Percentiles rank a stretch among this genome's conserved stretches.
Evolutionary conservation across 2,113 vertebrate genomes (phyloP).

Genomic region (Ceratotherium simum): DNA sequence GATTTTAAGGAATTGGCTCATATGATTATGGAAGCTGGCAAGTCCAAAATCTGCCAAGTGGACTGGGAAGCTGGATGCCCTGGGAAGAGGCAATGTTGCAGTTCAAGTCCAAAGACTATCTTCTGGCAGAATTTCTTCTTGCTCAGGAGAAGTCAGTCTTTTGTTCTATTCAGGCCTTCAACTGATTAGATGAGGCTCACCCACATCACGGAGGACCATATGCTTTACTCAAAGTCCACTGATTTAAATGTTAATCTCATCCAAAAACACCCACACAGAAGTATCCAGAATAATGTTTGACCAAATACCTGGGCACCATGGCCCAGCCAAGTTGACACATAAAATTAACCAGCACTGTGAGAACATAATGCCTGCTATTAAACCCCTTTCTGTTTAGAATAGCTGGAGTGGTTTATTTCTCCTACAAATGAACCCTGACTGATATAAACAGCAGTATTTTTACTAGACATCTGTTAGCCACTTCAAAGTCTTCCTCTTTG

Average conservation of each 20-base stretch:
- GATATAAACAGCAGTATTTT: background rate
- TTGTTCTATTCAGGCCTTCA: background rate
- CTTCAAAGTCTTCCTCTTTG: slow-evolving; percentile 30
- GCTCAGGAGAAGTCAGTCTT: background rate
- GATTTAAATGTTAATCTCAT: slow-evolving; percentile 4
- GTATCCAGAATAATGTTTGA: background rate
- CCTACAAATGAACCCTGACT: background rate
- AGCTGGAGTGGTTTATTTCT: background rate
- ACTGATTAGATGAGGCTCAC: background rate
- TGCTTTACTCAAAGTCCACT: background rate
- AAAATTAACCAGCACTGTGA: background rate
- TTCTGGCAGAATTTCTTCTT: background rate
- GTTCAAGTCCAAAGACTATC: background rate
- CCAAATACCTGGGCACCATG: background rate
- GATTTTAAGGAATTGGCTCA: background rate
- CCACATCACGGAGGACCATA: background rate
- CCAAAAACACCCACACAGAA: background rate
- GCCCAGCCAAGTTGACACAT: background rate
- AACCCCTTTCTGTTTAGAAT: background rate
- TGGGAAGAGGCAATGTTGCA: background rate
- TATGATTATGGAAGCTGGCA: background rate
- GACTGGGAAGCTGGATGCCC: background rate
- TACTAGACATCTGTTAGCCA: background rate
- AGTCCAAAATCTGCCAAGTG: background rate
- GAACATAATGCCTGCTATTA: background rate